These are phyloP conservation scores for Macroglossus sobrinus DNA, from an alignment of 2,113 vertebrate genomes.

Conservation along the genomic window DNA sequence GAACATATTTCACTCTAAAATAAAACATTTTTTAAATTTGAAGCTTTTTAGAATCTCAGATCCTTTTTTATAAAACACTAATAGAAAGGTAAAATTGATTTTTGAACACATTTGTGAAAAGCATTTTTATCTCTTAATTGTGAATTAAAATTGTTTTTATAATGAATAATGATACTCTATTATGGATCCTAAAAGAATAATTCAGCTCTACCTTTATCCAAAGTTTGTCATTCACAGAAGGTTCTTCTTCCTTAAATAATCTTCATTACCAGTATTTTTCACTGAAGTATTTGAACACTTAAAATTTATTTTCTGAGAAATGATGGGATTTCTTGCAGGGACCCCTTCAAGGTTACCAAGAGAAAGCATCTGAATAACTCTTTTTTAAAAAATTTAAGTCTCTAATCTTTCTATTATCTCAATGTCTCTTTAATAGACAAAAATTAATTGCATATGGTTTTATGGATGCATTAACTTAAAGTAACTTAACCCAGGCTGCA, in stretches of 20 bases:
- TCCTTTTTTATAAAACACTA: neutral
- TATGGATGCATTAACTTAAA: neutral
- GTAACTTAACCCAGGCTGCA: neutral
- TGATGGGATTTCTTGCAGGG: neutral
- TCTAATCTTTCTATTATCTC: neutral
- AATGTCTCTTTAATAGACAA: neutral
- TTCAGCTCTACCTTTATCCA: neutral
- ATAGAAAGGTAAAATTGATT: neutral
- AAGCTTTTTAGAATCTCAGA: neutral
- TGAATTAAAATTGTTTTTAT: neutral
- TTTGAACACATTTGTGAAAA: neutral
- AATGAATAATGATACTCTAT: neutral
- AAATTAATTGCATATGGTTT: neutral
- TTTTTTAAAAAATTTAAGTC: neutral
- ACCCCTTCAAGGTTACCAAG: neutral
- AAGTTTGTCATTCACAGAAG: neutral
- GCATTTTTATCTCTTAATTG: neutral
- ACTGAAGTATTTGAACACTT: neutral
- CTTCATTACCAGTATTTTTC: neutral
- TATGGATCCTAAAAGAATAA: neutral
- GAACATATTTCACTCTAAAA: neutral
- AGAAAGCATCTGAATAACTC: neutral
- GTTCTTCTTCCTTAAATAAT: conserved; percentile 15
- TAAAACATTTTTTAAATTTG: neutral
- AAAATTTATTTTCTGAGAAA: neutral